Percentiles rank a stretch among this genome's conserved stretches.
These are phyloP conservation scores for Cassiopea andromeda DNA, from an alignment of 30 jellyfish, hydroid and myxozoan species.

Conservation along the genomic window DNA sequence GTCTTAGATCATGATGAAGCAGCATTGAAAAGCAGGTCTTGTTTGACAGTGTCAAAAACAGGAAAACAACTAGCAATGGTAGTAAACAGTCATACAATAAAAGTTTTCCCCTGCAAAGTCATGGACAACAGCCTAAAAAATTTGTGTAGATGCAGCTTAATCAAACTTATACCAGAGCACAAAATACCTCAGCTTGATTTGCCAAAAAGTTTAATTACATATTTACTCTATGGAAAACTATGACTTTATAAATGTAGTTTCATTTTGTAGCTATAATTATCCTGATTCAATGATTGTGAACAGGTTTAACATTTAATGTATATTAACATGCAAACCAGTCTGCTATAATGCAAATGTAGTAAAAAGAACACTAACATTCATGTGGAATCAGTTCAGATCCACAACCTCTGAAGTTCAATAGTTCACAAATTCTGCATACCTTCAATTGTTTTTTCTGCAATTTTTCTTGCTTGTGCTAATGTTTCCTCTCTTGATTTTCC, in stretches of 20 bases:
- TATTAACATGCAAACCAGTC: too few relatives aligned
- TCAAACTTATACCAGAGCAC: slow-evolving; percentile 41
- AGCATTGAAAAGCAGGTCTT: not conserved
- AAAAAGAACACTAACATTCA: too few relatives aligned
- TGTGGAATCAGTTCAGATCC: not conserved
- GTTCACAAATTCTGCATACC: not conserved
- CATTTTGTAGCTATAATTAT: too few relatives aligned
- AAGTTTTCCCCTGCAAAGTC: not conserved
- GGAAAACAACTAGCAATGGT: slow-evolving; percentile 45
- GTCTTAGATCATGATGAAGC: not conserved
- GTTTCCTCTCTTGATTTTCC: slow-evolving; percentile 80
- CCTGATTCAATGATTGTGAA: too few relatives aligned
- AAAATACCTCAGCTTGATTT: slow-evolving; percentile 34
- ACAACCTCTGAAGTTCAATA: not conserved
- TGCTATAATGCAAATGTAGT: too few relatives aligned
- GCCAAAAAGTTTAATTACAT: slow-evolving; percentile 26
- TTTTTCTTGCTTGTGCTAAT: slow-evolving; percentile 59
- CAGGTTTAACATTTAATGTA: too few relatives aligned
- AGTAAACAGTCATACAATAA: not conserved
- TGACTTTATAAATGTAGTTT: not conserved
- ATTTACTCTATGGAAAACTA: not conserved
- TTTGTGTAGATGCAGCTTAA: slow-evolving; percentile 18
- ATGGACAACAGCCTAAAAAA: slow-evolving; percentile 38
- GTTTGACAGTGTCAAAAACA: slow-evolving; percentile 43
- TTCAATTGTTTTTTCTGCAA: slow-evolving; percentile 54